Conservation (phyloP, 2,888 invertebrate species). For the Drosophila nr. perissopoda region DNA sequence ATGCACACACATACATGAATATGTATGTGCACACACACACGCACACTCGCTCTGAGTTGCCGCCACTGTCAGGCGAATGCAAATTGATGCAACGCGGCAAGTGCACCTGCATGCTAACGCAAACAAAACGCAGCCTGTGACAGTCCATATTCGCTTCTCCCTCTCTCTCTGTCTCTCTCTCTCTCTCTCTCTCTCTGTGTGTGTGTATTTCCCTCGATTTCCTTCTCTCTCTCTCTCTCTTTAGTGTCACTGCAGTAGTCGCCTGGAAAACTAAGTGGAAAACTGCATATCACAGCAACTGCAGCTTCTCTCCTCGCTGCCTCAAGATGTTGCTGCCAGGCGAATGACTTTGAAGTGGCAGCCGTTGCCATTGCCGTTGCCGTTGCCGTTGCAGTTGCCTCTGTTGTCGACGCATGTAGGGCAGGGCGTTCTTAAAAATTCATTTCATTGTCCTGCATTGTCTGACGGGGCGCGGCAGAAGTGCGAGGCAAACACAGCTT, state of each 20-base stretch:
- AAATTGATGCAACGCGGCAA: slow-evolving; percentile 70
- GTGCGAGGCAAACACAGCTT: slow-evolving; percentile 76
- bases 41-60: slow-evolving; percentile 8
- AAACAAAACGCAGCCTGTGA: slow-evolving; percentile 72
- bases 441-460: slow-evolving; percentile 81
- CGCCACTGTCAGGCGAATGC: slow-evolving; percentile 58
- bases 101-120: slow-evolving; percentile 73
- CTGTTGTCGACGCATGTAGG: slow-evolving; percentile 63
- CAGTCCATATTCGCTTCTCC: slow-evolving; percentile 45
- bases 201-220: background rate
- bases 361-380: slow-evolving; percentile 15
- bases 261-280: slow-evolving; percentile 53
- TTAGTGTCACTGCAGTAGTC: slow-evolving; percentile 14
- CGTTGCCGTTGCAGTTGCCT: slow-evolving; percentile 8
- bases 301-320: slow-evolving; percentile 40
- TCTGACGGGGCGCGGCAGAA: slow-evolving; percentile 62
- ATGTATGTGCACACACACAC: slow-evolving; percentile 9
- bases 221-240: background rate
- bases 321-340: slow-evolving; percentile 73
- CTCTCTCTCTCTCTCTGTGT: background rate
- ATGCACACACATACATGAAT: slow-evolving; percentile 34
- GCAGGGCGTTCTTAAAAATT: slow-evolving; percentile 79
- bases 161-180: background rate
- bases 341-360: slow-evolving; percentile 79
- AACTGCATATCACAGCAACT: slow-evolving; percentile 73